Conservation (phyloP, 2,888 invertebrate species). For the Reticulitermes lucifugus region DNA sequence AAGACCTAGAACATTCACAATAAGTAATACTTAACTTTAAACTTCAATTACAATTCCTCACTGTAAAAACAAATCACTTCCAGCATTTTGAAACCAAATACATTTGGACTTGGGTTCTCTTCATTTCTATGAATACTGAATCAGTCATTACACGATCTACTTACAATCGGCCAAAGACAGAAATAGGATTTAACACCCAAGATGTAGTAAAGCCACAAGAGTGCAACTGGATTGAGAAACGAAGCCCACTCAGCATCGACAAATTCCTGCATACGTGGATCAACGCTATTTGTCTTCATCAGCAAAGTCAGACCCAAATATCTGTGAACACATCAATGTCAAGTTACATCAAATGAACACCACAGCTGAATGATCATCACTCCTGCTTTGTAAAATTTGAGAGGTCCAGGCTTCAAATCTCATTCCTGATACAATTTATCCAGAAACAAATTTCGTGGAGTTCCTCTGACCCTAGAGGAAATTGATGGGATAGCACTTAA, state of each 20-base stretch:
- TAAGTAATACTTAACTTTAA: too few species aligned
- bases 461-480: too few species aligned
- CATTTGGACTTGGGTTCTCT: too few species aligned
- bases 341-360: not conserved
- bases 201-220: slow-evolving; percentile 85
- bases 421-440: too few species aligned
- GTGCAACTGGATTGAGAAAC: slow-evolving; percentile 83
- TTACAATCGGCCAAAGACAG: slow-evolving; percentile 81
- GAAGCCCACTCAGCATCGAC: slow-evolving; percentile 78
- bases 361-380: not conserved
- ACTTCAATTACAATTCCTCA: too few species aligned
- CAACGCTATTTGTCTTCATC: slow-evolving; percentile 68
- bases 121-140: too few species aligned
- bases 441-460: not conserved
- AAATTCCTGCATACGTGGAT: slow-evolving; percentile 74
- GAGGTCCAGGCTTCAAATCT: too few species aligned
- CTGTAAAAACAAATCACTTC: too few species aligned
- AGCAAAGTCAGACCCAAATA: slow-evolving; percentile 78
- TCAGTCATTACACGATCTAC: slow-evolving; percentile 57
- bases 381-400: too few species aligned
- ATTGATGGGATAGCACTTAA: too few species aligned
- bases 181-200: slow-evolving; percentile 82
- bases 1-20: too few species aligned
- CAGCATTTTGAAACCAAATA: too few species aligned
- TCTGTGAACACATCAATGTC: slow-evolving; percentile 64